Conservation (phyloP, 2,113 vertebrate genomes). For the Etheostoma cragini region DNA sequence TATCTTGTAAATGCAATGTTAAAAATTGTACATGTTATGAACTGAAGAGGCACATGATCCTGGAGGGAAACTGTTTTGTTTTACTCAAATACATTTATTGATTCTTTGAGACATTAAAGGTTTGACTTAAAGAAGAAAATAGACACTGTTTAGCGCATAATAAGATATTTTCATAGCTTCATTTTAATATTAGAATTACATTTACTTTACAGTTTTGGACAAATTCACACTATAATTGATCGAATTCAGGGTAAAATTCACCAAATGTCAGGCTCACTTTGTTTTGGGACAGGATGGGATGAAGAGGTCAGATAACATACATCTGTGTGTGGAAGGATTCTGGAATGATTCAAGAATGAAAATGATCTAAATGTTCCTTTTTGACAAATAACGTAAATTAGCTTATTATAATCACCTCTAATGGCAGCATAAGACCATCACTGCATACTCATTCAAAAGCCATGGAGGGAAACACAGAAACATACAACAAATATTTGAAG, state of each 20-base stretch:
- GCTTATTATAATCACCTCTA: slow-evolving; percentile 71
- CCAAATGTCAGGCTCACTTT: slow-evolving; percentile 80
- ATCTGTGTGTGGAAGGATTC: slow-evolving; percentile 63
- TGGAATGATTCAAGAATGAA: slow-evolving; percentile 63
- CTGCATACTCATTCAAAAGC: slow-evolving; percentile 77
- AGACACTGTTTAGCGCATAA: slow-evolving; percentile 48
- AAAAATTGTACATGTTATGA: slow-evolving; percentile 23
- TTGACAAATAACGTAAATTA: slow-evolving; percentile 71
- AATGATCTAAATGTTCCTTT: slow-evolving; percentile 52
- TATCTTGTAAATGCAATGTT: slow-evolving; percentile 30
- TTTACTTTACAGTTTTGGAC: slow-evolving; percentile 84
- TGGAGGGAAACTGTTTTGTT: slow-evolving; percentile 14
- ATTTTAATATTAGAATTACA: slow-evolving; percentile 86
- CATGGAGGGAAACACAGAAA: slow-evolving; percentile 77
- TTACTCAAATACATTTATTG: slow-evolving; percentile 9
- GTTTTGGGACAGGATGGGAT: slow-evolving; percentile 64
- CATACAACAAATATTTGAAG: slow-evolving; percentile 81
- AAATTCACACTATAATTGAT: slow-evolving; percentile 83
- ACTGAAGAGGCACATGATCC: slow-evolving; percentile 15
- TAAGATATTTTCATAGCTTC: slow-evolving; percentile 70
- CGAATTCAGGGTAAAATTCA: slow-evolving; percentile 81
- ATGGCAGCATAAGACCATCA: slow-evolving; percentile 75
- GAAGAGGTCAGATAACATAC: slow-evolving; percentile 69
- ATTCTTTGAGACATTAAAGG: slow-evolving; percentile 22
- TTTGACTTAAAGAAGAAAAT: slow-evolving; percentile 33